phyloP scores from a whole-genome alignment of 2,797 vertebrate genomes.

The Tapirus indicus region DNA sequence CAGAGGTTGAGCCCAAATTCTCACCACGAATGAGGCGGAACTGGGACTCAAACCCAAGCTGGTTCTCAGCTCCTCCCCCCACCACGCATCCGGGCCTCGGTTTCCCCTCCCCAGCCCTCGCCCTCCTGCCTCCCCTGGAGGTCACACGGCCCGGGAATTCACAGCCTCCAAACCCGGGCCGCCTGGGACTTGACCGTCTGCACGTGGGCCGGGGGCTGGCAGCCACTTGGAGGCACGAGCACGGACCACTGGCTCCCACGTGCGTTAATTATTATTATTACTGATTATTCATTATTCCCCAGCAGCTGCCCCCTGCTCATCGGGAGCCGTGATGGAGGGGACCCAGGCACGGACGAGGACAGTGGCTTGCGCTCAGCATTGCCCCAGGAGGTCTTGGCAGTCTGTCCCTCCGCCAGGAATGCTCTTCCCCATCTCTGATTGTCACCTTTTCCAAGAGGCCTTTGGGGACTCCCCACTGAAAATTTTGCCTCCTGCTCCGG shows the following conservation, averaged over 20 bases:
- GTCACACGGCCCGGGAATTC: background rate
- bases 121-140: background rate
- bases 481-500: background rate
- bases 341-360: fast-evolving
- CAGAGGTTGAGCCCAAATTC: background rate
- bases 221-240: background rate
- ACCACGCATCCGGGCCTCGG: background rate
- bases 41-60: background rate
- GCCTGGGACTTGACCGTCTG: background rate
- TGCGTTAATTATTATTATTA: too few species aligned
- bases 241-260: background rate
- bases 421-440: background rate
- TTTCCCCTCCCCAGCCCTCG: background rate
- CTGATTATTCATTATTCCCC: too few species aligned
- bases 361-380: background rate
- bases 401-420: background rate
- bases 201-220: background rate
- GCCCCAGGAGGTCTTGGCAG: background rate
- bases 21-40: background rate
- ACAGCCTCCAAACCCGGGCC: background rate
- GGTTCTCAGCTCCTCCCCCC: background rate
- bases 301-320: background rate
- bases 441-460: background rate
- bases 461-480: background rate
- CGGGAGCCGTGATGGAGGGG: background rate